A percentile compares a stretch with the other conserved stretches of the same genome.
phyloP scores from a whole-genome alignment of 2,113 vertebrate species.

The Sebastes schlegelii region DNA sequence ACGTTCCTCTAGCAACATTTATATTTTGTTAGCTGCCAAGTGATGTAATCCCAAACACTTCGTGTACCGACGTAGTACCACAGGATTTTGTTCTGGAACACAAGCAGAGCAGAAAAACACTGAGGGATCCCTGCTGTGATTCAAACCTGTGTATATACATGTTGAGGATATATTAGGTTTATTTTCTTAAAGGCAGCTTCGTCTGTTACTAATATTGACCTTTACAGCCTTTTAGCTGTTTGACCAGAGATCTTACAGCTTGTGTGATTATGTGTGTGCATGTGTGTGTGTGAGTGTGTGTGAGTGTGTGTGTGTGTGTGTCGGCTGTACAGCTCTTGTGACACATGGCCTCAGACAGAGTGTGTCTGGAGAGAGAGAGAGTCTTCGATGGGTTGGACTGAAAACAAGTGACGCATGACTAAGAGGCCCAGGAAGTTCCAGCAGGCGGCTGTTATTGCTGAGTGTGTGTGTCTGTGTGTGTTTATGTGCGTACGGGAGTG shows the following conservation, averaged over 20 bases:
- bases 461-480: slow-evolving; percentile 46
- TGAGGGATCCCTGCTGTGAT: slow-evolving; percentile 45
- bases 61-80: slow-evolving; percentile 27
- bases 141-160: slow-evolving; percentile 27
- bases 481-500: slow-evolving; percentile 34
- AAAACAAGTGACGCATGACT: slow-evolving; percentile 80
- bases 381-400: slow-evolving; percentile 72
- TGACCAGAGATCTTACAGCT: slow-evolving; percentile 1
- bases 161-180: slow-evolving; percentile 14
- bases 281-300: slow-evolving; percentile 9
- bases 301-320: slow-evolving; percentile 3
- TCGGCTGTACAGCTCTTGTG: no score
- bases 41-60: slow-evolving; percentile 68
- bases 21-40: slow-evolving; percentile 69
- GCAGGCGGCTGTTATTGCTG: slow-evolving; percentile 74
- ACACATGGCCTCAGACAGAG: not conserved
- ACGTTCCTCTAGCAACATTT: slow-evolving; percentile 64
- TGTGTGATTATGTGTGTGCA: slow-evolving; percentile 18
- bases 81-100: slow-evolving; percentile 53
- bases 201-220: slow-evolving; percentile 39
- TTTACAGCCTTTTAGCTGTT: slow-evolving; percentile 30
- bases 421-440: slow-evolving; percentile 80
- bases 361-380: slow-evolving; percentile 65
- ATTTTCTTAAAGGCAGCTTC: slow-evolving; percentile 25
- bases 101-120: slow-evolving; percentile 66